Base-by-base conservation (phyloP, 2,797 vertebrate genomes). In the Heterohyrax brucei region DNA sequence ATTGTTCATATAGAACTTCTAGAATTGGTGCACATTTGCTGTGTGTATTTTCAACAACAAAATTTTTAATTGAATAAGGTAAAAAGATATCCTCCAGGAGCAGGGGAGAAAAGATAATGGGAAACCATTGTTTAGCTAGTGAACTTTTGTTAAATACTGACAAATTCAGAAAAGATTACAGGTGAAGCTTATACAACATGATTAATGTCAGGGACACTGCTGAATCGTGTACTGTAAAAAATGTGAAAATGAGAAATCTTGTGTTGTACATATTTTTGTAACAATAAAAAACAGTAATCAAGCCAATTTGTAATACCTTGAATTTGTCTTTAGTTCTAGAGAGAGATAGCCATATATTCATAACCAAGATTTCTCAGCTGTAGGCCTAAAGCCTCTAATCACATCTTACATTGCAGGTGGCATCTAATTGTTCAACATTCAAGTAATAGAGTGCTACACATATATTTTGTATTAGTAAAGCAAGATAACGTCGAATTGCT, bases 341-440 rank as follows among this genome's bases (percentile, higher is more conserved):
- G 16, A 76, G 46, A 88, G 59, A 77, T 50, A 53, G 30, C 44
- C 95, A 89, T 39, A 91, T 66, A 92, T 85, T 96, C 83, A 94
- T 44, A 85, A 10, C 61, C 87, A 82, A 87, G 9, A 24, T 94
- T 95, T 72, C 87, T 83, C 81, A 96, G 48, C 39, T 81, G 26
- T 84, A 48, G 8, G 22, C 16, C 61, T 89, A 88, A 97, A 95
- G 70, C 12, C n/a, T 6, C 53, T 95, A 95, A 93, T 85, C 59
- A 88, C 92, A 83, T 92, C 26, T 86, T 87, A 46, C 13, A 26
- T 79, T 86, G 64, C 85, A 39, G 2, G 28, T 68, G 59, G 13
- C 53, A 88, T 95, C 77, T 90, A 82, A 82, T 72, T 87, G 53
- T 50, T 95, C 48, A 93, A 14, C 77, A 18, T 53, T 87, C 46